Conservation (phyloP, 2,113 vertebrate genomes). For the Macaca nemestrina region DNA sequence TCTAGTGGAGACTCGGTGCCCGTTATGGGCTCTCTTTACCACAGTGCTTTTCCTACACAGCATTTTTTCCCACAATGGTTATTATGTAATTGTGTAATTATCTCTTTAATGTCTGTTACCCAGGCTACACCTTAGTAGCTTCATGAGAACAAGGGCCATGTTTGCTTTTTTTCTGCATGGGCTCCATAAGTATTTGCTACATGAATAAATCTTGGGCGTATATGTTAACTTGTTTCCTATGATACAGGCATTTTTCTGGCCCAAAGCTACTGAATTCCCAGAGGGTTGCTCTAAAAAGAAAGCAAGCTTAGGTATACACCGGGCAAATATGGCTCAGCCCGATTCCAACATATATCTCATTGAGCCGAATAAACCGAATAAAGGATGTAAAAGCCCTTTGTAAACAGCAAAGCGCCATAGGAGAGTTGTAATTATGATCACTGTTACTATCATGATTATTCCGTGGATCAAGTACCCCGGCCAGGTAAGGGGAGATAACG, state of each 20-base stretch:
- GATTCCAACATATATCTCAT: neutral
- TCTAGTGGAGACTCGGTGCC: neutral
- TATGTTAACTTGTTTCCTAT: neutral
- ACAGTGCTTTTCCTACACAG: slow-evolving; percentile 17
- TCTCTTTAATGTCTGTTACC: neutral
- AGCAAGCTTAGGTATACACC: neutral
- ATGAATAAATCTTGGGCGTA: neutral
- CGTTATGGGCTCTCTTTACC: neutral
- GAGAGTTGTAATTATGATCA: neutral
- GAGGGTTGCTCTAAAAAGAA: neutral
- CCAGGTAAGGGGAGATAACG: neutral
- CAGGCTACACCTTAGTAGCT: neutral
- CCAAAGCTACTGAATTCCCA: neutral
- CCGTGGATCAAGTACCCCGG: neutral
- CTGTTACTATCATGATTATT: neutral
- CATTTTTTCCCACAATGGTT: slow-evolving; percentile 25
- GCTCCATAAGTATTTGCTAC: neutral
- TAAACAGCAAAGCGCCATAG: neutral
- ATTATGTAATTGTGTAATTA: slow-evolving; percentile 52
- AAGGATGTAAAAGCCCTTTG: neutral
- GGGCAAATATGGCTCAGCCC: neutral
- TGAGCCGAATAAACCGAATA: neutral
- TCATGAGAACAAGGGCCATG: neutral
- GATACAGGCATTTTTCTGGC: neutral
- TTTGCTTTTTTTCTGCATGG: neutral